Evolutionary conservation across 1,140 invertebrate genomes (phyloP), one percentile per base, ranked within the genome.

Genomic region (Stenopsyche tienmushanensis): DNA sequence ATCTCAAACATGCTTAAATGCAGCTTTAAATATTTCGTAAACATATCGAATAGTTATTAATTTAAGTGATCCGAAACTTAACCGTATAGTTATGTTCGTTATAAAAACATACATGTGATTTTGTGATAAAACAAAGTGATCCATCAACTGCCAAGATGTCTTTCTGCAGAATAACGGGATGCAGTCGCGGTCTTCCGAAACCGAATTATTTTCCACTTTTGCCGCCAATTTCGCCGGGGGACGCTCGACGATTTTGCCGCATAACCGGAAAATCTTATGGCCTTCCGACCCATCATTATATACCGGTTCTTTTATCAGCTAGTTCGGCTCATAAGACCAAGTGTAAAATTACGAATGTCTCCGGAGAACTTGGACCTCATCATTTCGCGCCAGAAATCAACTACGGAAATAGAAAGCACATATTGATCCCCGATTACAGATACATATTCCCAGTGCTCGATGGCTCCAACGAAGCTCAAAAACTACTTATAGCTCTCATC

Each of bases 171-270:
- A 92, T 93, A 63, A 93, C 91, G 26, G 90, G 89, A 26, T 86
- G 84, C 71, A 90, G 88, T 75, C 83, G 89, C 42, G 89, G 88
- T 67, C 83, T 93, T 66, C 89, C 90, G 41, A 89, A 91, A 71
- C 88, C 90, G 25, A 90, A 92, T 77, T 93, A 93, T 74, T 90
- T 93, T 72, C 91, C 91, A 1, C 79, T 93, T 23, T 78, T 93
- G 24, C 90, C 90, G 15, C 87, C 90, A 0, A 88, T 92, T 59
- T 90, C 89, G 50, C 90, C 90, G 1, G 88, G 88, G 1, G 90
- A 91, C 71, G 90, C 90, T 1, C 87, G 89, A 73, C 82, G 88
- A 60, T 88, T 89, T 70, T 92, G 91, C 73, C 83, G 88, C 66
- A 90, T 93, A 63, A 93, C 90, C 0, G 89, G 90, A 34, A 91